These are phyloP conservation scores for Eulemur coronatus DNA, from an alignment of 2,797 vertebrate species.

Conservation along the genomic window DNA sequence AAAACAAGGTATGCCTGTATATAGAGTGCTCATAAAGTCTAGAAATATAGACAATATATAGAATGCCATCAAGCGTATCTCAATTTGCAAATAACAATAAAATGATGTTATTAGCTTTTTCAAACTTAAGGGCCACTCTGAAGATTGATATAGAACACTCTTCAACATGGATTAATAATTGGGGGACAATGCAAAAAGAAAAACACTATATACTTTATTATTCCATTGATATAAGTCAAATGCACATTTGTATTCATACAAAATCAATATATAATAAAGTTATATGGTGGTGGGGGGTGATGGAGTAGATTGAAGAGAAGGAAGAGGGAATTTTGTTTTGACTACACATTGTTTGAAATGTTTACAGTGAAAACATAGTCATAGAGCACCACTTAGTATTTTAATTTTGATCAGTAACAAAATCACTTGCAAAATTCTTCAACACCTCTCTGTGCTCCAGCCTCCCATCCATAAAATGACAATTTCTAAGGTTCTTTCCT, in stretches of 20 bases:
- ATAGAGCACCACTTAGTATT: background rate
- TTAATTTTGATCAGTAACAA: background rate
- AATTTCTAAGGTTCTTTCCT: background rate
- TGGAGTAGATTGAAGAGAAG: background rate
- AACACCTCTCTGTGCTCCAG: background rate
- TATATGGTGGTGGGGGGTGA: background rate
- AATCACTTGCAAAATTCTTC: background rate
- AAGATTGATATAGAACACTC: background rate
- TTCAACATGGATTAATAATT: background rate
- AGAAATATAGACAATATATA: background rate
- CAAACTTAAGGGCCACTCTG: background rate
- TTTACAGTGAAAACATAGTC: background rate
- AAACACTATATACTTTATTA: background rate
- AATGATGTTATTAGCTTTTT: background rate
- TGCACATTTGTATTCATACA: background rate
- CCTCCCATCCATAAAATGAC: background rate
- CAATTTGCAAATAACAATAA: background rate
- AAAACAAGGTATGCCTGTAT: background rate
- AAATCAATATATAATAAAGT: conserved; percentile 5
- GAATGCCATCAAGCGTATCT: background rate
- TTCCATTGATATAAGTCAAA: background rate
- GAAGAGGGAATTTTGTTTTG: background rate
- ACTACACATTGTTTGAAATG: background rate
- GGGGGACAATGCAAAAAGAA: background rate
- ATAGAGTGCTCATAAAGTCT: background rate